Conservation (phyloP, 2,113 vertebrate species). For the Actenoides lindsayi region DNA sequence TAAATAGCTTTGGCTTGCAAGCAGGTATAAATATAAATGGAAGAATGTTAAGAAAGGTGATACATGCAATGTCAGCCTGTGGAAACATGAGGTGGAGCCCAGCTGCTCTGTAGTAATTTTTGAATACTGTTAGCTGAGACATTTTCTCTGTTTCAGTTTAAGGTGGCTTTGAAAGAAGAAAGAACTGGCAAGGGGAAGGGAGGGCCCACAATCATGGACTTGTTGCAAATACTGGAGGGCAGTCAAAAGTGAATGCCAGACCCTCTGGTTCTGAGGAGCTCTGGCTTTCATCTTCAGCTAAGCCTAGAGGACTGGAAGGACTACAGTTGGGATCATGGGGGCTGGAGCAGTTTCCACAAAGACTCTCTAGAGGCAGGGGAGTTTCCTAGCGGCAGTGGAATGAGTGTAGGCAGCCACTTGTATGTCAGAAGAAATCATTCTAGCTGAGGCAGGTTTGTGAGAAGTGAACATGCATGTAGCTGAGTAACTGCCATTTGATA, state of each 20-base stretch:
- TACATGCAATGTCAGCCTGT: not conserved
- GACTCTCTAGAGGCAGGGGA: not conserved
- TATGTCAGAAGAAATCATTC: not conserved
- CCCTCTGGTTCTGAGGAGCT: not conserved
- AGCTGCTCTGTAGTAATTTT: not conserved
- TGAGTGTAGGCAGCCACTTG: not conserved
- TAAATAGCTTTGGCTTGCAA: not conserved
- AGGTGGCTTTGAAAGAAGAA: not conserved
- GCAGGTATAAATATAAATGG: not conserved
- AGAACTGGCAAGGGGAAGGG: not conserved
- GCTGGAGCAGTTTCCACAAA: not conserved
- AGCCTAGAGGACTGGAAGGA: not conserved
- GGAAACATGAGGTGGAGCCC: not conserved
- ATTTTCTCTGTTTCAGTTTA: not conserved
- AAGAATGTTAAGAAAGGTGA: not conserved
- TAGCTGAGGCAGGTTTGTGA: not conserved
- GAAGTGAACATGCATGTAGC: not conserved
- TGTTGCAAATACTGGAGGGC: not conserved
- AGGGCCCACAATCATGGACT: not conserved
- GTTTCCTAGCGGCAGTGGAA: not conserved
- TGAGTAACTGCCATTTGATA: not conserved
- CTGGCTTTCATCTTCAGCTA: not conserved
- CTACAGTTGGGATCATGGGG: fast-evolving
- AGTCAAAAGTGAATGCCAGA: not conserved
- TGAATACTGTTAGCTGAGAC: not conserved